Percentiles rank a stretch among this genome's conserved stretches.
Conservation (phyloP, 1,140 invertebrate species). For the Glossosoma conforme region DNA sequence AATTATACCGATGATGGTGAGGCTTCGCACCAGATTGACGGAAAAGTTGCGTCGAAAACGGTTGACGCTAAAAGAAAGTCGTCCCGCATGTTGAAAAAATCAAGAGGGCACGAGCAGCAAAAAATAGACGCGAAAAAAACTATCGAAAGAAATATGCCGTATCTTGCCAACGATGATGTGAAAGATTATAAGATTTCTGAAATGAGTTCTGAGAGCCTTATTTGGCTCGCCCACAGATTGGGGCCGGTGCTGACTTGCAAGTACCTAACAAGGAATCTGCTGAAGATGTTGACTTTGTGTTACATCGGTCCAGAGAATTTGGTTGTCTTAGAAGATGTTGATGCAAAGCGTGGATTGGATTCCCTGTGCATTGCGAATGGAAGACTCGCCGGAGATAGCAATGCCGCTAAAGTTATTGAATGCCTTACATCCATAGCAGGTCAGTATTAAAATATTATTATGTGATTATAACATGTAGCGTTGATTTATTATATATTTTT, state of each 20-base stretch:
- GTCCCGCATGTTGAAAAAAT: slow-evolving; percentile 4
- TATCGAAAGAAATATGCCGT: no score
- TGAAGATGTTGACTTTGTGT: slow-evolving; percentile 90
- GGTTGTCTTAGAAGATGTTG: neutral
- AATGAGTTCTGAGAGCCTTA: slow-evolving; percentile 84
- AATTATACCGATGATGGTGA: slow-evolving; percentile 35
- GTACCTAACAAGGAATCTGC: slow-evolving; percentile 83
- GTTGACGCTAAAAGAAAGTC: slow-evolving; percentile 8
- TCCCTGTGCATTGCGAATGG: slow-evolving; percentile 55
- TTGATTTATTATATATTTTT: neutral
- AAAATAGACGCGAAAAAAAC: slow-evolving; percentile 10
- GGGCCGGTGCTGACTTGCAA: slow-evolving; percentile 91
- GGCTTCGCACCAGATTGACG: neutral
- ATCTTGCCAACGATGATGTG: slow-evolving; percentile 40
- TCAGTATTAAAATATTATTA: slow-evolving; percentile 36
- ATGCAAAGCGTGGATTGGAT: slow-evolving; percentile 46
- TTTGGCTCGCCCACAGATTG: slow-evolving; percentile 89
- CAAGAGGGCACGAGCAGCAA: neutral
- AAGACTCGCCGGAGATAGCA: slow-evolving; percentile 70
- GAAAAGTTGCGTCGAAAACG: slow-evolving; percentile 9
- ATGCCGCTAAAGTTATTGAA: slow-evolving; percentile 78
- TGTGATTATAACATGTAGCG: neutral
- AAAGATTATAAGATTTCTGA: slow-evolving; percentile 72
- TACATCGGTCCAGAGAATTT: slow-evolving; percentile 85
- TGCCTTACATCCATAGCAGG: slow-evolving; percentile 81